Conservation (phyloP, 1,140 invertebrate genomes). For the Neodiprion virginianus region DNA sequence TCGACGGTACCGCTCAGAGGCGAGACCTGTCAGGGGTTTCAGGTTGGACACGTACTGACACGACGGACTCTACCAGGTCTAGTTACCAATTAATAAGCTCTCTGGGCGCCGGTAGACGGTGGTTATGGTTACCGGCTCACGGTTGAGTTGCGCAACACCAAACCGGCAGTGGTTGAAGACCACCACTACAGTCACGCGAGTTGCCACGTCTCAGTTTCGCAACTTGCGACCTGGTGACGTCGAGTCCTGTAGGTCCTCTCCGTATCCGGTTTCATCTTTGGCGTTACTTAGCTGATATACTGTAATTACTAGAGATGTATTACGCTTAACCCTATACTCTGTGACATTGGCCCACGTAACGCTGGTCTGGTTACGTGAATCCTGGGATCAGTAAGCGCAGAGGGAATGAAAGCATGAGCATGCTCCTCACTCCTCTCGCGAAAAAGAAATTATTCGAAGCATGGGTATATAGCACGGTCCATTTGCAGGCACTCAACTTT, state of each 20-base stretch:
- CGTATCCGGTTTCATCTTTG: slow-evolving; percentile 24
- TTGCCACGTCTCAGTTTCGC: slow-evolving; percentile 36
- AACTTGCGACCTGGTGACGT: too few species aligned
- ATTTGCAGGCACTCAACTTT: too few species aligned
- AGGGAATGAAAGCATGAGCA: too few species aligned
- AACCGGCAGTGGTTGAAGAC: too few species aligned
- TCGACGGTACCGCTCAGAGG: too few species aligned
- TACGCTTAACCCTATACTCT: slow-evolving; percentile 33
- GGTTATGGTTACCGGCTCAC: slow-evolving; percentile 47
- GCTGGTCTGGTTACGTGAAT: too few species aligned
- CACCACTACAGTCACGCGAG: slow-evolving; percentile 38
- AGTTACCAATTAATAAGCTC: slow-evolving; percentile 49
- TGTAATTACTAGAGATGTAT: slow-evolving; percentile 50
- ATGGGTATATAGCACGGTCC: too few species aligned
- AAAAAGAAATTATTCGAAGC: too few species aligned
- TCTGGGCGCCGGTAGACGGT: slow-evolving; percentile 44
- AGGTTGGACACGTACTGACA: background rate
- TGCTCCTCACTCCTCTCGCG: too few species aligned
- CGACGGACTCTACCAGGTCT: slow-evolving; percentile 23
- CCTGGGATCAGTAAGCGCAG: too few species aligned
- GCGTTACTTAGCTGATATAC: background rate
- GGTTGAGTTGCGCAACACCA: background rate
- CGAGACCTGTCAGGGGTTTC: too few species aligned
- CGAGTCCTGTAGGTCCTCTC: slow-evolving; percentile 7
- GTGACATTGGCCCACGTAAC: too few species aligned